Base-by-base conservation (phyloP, 2,113 vertebrate species). In the Hassar affinis region DNA sequence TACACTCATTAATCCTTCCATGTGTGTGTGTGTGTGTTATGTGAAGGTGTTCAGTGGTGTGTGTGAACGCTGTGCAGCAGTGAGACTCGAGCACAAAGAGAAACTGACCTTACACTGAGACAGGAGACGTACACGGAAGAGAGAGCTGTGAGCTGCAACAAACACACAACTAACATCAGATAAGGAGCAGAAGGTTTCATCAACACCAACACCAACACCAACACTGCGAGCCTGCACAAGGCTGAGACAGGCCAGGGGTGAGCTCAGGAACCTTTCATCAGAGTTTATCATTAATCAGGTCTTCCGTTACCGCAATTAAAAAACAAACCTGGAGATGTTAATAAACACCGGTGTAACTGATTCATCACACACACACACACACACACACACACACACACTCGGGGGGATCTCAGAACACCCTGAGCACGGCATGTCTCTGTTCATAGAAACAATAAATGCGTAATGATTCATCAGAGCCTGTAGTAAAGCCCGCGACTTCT, bases 21-120 rank as follows among this genome's bases (percentile, higher is more conserved):
- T 42, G 12, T 42, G 1, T 22, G 10, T 20, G 9, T 5, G 22
- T 22, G 33, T 11, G 0, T 66, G 64, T 66, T 35, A 18, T 25
- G 3, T 38, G 33, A 68, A 38, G 64, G 15, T 7, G 62, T 38
- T 38, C 1, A 35, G 1, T 18, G 30, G 2, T 5, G 9, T 33
- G 61, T 66, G 17, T 22, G 3, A 5, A 22, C 5, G n/a, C n/a
- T n/a, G n/a, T 45, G 27, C 3, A 57, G 18, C 33, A 30, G 17
- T 45, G 42, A 49, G n/a, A 79, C 57, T 51, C 42, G 25, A 79
- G 27, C 25, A 20, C 17, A 79, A 69, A 56, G 25, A 49, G n/a
- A 47, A 80, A 38, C 35, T 91, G 91, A 94, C 94, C 94, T 94
- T 79, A 86, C 85, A 78, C 81, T 87, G 3, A 94, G 90, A 2